Percentiles rank a stretch among this genome's conserved stretches.
phyloP scores from a whole-genome alignment of 2,113 vertebrate species.

The Leptobrachium ailaonicum region DNA sequence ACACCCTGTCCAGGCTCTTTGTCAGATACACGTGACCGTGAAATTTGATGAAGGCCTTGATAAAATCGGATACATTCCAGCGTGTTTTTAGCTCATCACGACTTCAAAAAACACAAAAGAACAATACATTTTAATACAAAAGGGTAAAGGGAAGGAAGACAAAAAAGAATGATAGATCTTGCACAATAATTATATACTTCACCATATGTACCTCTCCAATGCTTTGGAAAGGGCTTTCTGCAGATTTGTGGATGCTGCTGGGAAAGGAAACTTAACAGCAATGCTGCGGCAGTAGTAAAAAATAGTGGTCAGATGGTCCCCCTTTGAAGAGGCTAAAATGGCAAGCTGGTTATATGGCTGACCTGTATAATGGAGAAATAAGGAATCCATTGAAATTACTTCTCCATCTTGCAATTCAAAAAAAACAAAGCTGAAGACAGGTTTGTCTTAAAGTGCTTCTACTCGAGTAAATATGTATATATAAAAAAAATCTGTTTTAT shows the following conservation, averaged over 20 bases:
- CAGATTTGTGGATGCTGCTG: constrained; percentile 96
- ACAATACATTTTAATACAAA: not conserved
- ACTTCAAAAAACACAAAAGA: constrained; percentile 67
- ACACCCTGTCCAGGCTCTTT: constrained; percentile 91
- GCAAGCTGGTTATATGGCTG: constrained; percentile 99
- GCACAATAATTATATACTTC: not conserved
- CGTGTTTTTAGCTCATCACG: constrained; percentile 94
- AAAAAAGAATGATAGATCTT: not conserved
- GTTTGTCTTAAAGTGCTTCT: too few species aligned
- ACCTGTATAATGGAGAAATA: constrained; percentile 69
- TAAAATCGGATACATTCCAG: constrained; percentile 95
- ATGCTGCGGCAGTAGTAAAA: constrained; percentile 99
- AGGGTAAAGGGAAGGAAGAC: not conserved
- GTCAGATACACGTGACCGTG: constrained; percentile 97
- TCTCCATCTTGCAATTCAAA: too few species aligned
- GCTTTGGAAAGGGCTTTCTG: constrained; percentile 99
- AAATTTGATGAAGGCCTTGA: constrained; percentile 97
- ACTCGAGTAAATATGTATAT: too few species aligned
- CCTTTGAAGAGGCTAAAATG: constrained; percentile 97
- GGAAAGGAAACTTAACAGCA: constrained; percentile 98
- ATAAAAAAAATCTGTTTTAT: too few species aligned
- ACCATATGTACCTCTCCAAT: constrained; percentile 83
- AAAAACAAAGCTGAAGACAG: too few species aligned
- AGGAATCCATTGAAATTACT: too few species aligned
- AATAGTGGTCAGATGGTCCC: constrained; percentile 98